Conservation (phyloP, 2,113 vertebrate genomes). For the Halcyon senegalensis region DNA sequence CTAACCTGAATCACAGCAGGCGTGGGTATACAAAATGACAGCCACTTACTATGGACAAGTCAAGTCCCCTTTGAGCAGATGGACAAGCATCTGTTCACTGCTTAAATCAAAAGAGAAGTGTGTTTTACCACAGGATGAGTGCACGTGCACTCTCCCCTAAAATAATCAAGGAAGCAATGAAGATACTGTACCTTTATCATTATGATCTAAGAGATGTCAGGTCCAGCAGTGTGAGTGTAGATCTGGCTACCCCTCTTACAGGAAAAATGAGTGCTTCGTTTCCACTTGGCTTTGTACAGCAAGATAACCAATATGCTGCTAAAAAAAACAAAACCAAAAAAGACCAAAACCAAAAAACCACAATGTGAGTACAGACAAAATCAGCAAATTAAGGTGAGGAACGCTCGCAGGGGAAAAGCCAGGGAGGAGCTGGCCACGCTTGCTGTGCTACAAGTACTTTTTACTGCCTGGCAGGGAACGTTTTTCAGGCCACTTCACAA, state of each 20-base stretch:
- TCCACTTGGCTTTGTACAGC: conserved; percentile 2
- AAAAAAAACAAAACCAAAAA: background rate
- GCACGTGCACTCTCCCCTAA: background rate
- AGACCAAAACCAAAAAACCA: background rate
- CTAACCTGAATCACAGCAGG: background rate
- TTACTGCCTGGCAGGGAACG: background rate
- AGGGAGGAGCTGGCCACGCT: background rate
- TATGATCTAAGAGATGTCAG: background rate
- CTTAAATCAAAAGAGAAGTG: background rate
- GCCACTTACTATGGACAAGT: background rate
- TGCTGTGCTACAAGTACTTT: background rate
- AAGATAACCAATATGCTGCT: background rate
- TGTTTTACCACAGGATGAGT: background rate
- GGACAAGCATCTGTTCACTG: background rate
- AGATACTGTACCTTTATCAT: conserved; percentile 52
- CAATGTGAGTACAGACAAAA: background rate
- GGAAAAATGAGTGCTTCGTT: background rate
- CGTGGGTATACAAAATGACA: background rate
- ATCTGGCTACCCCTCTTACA: conserved; percentile 14
- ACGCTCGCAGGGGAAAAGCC: background rate
- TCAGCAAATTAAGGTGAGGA: background rate
- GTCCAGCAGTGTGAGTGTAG: background rate
- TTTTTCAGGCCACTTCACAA: background rate
- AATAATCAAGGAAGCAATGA: background rate
- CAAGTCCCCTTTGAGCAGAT: background rate